A percentile compares a stretch with the other conserved stretches of the same genome.
These are phyloP conservation scores for Xenopus borealis DNA, from an alignment of 2,113 vertebrate species.

Conservation along the genomic window DNA sequence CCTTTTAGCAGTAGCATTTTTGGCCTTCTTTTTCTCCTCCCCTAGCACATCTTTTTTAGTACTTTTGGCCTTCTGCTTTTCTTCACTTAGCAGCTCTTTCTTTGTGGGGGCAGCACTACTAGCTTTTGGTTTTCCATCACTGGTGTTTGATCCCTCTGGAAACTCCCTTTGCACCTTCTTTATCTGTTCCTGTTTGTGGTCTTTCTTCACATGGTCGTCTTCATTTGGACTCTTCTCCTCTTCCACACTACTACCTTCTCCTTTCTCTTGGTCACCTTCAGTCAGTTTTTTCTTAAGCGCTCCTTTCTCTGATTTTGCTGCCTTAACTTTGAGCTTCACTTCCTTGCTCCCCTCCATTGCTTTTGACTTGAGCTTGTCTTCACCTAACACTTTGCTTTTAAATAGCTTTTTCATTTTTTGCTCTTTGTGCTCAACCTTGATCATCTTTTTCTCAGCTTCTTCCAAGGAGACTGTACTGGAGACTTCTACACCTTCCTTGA, in stretches of 20 bases:
- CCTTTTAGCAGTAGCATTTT: background rate
- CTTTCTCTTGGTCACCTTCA: no score
- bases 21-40: background rate
- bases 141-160: background rate
- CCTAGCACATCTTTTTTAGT: background rate
- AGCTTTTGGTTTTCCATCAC: background rate
- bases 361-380: background rate
- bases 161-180: background rate
- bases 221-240: background rate
- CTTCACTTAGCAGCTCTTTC: background rate
- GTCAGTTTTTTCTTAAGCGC: background rate
- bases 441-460: background rate
- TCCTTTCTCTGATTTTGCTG: background rate
- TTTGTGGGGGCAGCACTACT: background rate
- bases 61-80: background rate
- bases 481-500: background rate
- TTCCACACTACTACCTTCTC: background rate
- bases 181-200: background rate
- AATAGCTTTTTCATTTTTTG: slow-evolving; percentile 3
- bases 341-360: background rate
- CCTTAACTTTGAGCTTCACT: background rate
- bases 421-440: background rate
- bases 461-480: background rate
- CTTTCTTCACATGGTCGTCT: background rate
- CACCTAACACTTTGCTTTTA: background rate